phyloP scores from a whole-genome alignment of 2,888 invertebrate species.

The Fragum whitleyi region DNA sequence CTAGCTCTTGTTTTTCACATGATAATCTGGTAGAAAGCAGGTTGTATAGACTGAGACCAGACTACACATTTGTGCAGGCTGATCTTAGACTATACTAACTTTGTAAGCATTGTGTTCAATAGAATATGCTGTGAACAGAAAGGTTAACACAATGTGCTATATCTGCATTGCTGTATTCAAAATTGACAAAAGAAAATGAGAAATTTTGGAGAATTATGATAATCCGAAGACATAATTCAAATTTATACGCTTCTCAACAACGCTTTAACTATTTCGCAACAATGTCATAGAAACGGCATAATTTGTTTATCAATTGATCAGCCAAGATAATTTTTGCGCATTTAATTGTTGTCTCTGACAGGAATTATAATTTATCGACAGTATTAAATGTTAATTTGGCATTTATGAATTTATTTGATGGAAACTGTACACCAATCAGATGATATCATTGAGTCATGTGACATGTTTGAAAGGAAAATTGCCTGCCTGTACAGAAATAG shows the following conservation, averaged over 20 bases:
- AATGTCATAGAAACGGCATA: slow-evolving; percentile 21
- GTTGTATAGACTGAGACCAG: too few relatives aligned
- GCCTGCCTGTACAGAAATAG: slow-evolving; percentile 24
- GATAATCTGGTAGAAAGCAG: too few relatives aligned
- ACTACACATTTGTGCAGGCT: too few relatives aligned
- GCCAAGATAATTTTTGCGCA: slow-evolving; percentile 12
- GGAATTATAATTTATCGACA: slow-evolving; percentile 27
- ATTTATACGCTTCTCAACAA: slow-evolving; percentile 20
- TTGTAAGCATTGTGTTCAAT: too few relatives aligned
- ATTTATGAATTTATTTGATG: slow-evolving; percentile 34
- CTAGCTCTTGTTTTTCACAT: too few relatives aligned
- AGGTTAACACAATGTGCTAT: too few relatives aligned
- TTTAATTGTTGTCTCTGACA: slow-evolving; percentile 24
- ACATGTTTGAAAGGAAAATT: slow-evolving; percentile 27
- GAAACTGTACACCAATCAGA: slow-evolving; percentile 39
- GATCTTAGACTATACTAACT: too few relatives aligned
- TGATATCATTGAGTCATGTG: slow-evolving; percentile 23
- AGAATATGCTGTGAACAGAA: too few relatives aligned
- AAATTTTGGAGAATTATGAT: neutral
- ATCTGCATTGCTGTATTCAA: too few relatives aligned
- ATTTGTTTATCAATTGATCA: slow-evolving; percentile 38
- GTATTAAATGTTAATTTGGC: slow-evolving; percentile 45
- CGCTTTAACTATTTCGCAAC: slow-evolving; percentile 16
- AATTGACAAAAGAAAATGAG: too few relatives aligned
- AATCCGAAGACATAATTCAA: slow-evolving; percentile 5